Percentiles rank a stretch among this genome's conserved stretches.
Conservation (phyloP, 2,797 vertebrate species). For the Euphonia xanthogaster region DNA sequence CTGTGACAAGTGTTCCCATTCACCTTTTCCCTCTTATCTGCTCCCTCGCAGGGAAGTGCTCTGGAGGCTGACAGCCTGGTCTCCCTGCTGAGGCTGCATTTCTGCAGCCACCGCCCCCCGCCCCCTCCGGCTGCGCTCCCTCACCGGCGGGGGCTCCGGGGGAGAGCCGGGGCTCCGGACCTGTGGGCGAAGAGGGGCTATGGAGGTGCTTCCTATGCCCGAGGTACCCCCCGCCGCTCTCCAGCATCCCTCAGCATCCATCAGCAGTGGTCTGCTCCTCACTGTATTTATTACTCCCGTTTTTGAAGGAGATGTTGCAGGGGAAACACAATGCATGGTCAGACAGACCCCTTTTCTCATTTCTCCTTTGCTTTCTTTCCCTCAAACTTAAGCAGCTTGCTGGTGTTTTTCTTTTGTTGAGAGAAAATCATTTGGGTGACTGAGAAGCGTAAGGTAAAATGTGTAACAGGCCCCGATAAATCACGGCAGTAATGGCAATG, state of each 20-base stretch:
- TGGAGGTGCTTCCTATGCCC: neutral
- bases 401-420: neutral
- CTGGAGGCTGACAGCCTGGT: constrained; percentile 71
- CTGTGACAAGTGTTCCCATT: constrained; percentile 85
- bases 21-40: constrained; percentile 87
- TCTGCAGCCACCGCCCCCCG: constrained; percentile 64
- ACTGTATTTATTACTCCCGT: rapidly evolving
- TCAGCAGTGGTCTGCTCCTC: neutral
- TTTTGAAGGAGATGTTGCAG: neutral
- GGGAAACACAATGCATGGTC: rapidly evolving
- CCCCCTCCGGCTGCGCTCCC: neutral
- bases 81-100: constrained; percentile 67
- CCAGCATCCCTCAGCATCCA: neutral
- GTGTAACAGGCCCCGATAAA: neutral
- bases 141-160: neutral
- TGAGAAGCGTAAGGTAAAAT: neutral
- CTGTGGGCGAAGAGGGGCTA: rapidly evolving
- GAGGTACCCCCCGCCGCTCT: neutral
- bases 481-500: neutral
- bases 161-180: neutral
- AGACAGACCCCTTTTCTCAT: neutral
- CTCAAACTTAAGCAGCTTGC: neutral
- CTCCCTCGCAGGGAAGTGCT: constrained; percentile 77
- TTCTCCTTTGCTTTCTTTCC: neutral
- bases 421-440: neutral